These are phyloP conservation scores for Sebastiscus albofasciatus DNA, from an alignment of 2,797 vertebrate genomes.

Conservation along the genomic window DNA sequence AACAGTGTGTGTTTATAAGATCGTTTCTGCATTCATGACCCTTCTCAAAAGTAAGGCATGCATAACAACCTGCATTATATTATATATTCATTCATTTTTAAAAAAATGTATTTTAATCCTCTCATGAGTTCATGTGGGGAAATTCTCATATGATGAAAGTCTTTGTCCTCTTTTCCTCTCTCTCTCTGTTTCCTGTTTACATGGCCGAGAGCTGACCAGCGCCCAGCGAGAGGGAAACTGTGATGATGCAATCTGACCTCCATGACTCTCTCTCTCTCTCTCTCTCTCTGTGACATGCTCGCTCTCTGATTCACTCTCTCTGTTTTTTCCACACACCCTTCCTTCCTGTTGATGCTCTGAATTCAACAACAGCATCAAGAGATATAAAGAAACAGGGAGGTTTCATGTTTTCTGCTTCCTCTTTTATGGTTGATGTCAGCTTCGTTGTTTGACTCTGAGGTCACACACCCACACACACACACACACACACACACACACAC, in stretches of 20 bases:
- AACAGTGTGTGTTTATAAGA: background rate
- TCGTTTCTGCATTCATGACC: background rate
- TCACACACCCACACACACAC: background rate
- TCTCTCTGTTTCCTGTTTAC: conserved; percentile 43
- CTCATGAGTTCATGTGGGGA: background rate
- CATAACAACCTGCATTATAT: background rate
- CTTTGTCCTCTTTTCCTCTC: background rate
- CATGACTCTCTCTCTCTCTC: background rate
- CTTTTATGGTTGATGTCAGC: background rate
- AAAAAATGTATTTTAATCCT: background rate
- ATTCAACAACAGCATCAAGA: background rate
- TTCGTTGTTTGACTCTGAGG: background rate
- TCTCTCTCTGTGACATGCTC: background rate
- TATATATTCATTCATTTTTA: background rate
- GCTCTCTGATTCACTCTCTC: background rate
- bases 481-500: background rate
- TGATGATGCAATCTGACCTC: conserved; percentile 49
- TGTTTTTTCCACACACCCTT: background rate
- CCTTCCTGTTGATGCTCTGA: conserved; percentile 9
- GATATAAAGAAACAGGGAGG: background rate
- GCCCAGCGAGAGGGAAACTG: background rate
- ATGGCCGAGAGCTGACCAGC: conserved; percentile 17
- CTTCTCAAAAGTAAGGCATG: background rate
- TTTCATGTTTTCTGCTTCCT: background rate
- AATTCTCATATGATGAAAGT: conserved; percentile 25